A percentile compares a stretch with the other conserved stretches of the same genome.
These are phyloP conservation scores for Rhyacichthys aspro DNA, from an alignment of 2,797 vertebrate species.

Conservation along the genomic window DNA sequence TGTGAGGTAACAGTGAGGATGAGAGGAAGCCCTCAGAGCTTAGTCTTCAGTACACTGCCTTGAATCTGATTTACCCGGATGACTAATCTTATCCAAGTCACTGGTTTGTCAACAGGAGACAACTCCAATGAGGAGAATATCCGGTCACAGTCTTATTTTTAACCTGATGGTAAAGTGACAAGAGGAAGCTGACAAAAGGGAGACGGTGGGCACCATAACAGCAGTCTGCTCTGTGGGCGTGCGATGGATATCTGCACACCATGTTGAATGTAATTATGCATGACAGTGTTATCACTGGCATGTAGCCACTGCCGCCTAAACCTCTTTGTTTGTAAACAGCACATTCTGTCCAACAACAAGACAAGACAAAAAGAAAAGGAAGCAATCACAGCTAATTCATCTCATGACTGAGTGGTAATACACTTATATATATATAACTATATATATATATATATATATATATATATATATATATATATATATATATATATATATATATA, in stretches of 20 bases:
- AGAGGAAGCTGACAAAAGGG: conserved; percentile 65
- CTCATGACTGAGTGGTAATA: neutral
- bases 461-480: no score
- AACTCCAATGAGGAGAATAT: conserved; percentile 75
- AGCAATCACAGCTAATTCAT: conserved; percentile 41
- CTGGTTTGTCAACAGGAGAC: conserved; percentile 73
- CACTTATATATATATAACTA: no score
- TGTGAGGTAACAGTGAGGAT: conserved; percentile 55
- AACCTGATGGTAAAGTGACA: conserved; percentile 75
- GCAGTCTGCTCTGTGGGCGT: conserved; percentile 24
- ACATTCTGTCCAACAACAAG: conserved; percentile 31
- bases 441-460: no score
- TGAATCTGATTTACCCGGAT: conserved; percentile 79
- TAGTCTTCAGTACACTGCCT: conserved; percentile 77
- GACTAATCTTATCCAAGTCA: conserved; percentile 79
- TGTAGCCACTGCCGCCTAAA: conserved; percentile 38
- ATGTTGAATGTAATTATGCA: conserved; percentile 60
- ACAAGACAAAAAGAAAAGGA: conserved; percentile 35
- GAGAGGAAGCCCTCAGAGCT: conserved; percentile 67
- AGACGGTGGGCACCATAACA: conserved; percentile 41
- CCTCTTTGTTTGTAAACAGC: conserved; percentile 55
- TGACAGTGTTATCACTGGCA: conserved; percentile 54
- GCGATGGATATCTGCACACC: conserved; percentile 61
- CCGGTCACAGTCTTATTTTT: conserved; percentile 77
- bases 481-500: no score